These are phyloP conservation scores for Octomys mimax DNA, from an alignment of 2,797 vertebrate species.

Conservation along the genomic window DNA sequence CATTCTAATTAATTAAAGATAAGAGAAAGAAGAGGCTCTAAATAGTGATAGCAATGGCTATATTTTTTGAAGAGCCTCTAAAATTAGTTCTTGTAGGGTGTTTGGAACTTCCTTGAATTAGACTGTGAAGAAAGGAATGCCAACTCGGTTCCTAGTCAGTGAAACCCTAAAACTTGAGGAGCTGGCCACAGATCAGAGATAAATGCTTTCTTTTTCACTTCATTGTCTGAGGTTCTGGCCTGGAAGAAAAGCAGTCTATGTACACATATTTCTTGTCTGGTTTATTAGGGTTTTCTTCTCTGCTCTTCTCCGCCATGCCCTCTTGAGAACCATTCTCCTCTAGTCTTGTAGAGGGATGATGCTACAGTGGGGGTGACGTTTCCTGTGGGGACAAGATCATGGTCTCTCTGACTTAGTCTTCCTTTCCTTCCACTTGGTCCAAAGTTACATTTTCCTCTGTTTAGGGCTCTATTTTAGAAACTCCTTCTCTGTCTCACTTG, in stretches of 20 bases:
- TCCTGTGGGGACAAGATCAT: background rate
- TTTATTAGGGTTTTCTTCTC: background rate
- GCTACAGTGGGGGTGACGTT: background rate
- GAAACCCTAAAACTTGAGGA: background rate
- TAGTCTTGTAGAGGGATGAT: too few species aligned
- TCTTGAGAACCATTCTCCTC: background rate
- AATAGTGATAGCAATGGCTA: background rate
- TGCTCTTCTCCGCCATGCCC: background rate
- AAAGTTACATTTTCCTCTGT: background rate
- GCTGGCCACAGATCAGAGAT: background rate
- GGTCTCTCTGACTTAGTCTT: background rate
- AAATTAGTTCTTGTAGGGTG: background rate
- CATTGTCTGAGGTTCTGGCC: background rate
- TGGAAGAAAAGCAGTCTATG: rapidly evolving
- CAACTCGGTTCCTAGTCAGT: background rate
- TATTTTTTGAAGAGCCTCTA: background rate
- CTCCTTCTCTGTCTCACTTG: slow-evolving; percentile 32
- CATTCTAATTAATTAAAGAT: slow-evolving; percentile 53
- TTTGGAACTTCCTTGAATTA: background rate
- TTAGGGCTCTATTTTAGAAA: slow-evolving; percentile 14
- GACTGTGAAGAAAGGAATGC: background rate
- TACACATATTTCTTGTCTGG: background rate
- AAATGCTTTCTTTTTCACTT: background rate
- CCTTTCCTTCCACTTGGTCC: background rate
- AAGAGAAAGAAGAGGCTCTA: background rate